Evolutionary conservation across 2,888 invertebrate species (phyloP).

Genomic region (Thyatira batis): DNA sequence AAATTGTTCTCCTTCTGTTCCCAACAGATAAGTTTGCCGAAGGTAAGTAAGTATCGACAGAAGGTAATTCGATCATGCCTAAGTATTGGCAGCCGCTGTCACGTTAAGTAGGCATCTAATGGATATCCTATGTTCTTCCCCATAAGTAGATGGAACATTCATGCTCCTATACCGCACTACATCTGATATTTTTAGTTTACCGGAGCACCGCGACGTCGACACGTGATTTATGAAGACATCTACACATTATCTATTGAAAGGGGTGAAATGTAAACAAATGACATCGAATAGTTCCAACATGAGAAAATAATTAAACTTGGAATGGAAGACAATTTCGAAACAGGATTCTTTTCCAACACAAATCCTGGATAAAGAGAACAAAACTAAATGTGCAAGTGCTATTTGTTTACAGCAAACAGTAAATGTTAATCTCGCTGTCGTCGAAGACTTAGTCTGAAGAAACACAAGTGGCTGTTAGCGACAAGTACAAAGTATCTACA

Average conservation of each 20-base stretch:
- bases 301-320: not conserved
- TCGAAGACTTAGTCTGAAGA: constrained; percentile 23
- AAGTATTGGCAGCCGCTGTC: constrained; percentile 58
- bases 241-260: not conserved
- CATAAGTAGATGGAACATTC: constrained; percentile 45
- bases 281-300: not conserved
- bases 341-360: constrained; percentile 23
- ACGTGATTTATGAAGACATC: constrained; percentile 19
- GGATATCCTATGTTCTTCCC: constrained; percentile 69
- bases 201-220: constrained; percentile 8
- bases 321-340: not conserved
- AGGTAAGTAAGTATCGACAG: constrained; percentile 43
- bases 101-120: constrained; percentile 69
- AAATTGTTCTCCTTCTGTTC: constrained; percentile 5
- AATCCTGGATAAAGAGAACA: constrained; percentile 32
- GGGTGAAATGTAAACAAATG: not conserved
- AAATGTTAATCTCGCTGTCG: constrained; percentile 35
- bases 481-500: not conserved
- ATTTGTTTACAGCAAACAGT: constrained; percentile 30
- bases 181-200: constrained; percentile 29
- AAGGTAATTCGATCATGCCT: constrained; percentile 70
- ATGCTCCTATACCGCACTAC: constrained; percentile 31
- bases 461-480: constrained; percentile 14
- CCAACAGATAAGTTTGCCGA: constrained; percentile 24
- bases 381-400: constrained; percentile 33